Percentiles rank a stretch among this genome's conserved stretches.
Conservation (phyloP, 2,113 vertebrate species). For the Rhinogobius similis region DNA sequence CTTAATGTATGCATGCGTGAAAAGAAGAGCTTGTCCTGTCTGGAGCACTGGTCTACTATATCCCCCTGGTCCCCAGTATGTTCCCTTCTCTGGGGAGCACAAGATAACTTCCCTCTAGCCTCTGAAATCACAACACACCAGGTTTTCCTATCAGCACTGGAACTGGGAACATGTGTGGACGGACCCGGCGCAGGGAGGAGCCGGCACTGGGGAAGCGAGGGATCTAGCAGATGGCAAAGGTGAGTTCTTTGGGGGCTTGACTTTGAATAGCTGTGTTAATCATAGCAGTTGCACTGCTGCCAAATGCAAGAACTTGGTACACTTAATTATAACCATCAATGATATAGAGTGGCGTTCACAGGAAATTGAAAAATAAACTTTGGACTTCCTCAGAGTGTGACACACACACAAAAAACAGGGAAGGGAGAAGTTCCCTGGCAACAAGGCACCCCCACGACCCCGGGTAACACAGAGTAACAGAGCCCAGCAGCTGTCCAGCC, state of each 20-base stretch:
- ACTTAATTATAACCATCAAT: constrained; percentile 13
- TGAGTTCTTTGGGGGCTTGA: constrained; percentile 41
- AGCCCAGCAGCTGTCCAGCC: constrained; percentile 66
- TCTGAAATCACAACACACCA: constrained; percentile 71
- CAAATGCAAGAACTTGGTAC: constrained; percentile 3
- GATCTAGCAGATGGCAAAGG: constrained; percentile 64
- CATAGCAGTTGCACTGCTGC: constrained; percentile 20
- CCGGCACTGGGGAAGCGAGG: not conserved
- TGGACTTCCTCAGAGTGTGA: not conserved
- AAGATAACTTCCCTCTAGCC: constrained; percentile 66
- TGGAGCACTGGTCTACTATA: constrained; percentile 55
- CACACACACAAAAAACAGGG: constrained; percentile 4
- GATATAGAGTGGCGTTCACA: constrained; percentile 3
- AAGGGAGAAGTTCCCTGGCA: constrained; percentile 49
- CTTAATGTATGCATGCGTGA: constrained; percentile 18
- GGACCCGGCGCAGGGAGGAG: constrained; percentile 31
- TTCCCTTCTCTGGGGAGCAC: constrained; percentile 59
- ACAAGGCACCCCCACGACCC: constrained; percentile 39
- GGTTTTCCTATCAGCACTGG: constrained; percentile 67
- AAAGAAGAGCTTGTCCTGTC: constrained; percentile 43
- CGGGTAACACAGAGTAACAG: constrained; percentile 50
- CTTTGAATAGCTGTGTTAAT: constrained; percentile 39
- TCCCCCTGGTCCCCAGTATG: constrained; percentile 32
- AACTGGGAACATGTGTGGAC: constrained; percentile 70
- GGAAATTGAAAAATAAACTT: constrained; percentile 1